A percentile compares a stretch with the other conserved stretches of the same genome.
Evolutionary conservation across 2,113 vertebrate species (phyloP).

Genomic region (Dicentrarchus labrax): DNA sequence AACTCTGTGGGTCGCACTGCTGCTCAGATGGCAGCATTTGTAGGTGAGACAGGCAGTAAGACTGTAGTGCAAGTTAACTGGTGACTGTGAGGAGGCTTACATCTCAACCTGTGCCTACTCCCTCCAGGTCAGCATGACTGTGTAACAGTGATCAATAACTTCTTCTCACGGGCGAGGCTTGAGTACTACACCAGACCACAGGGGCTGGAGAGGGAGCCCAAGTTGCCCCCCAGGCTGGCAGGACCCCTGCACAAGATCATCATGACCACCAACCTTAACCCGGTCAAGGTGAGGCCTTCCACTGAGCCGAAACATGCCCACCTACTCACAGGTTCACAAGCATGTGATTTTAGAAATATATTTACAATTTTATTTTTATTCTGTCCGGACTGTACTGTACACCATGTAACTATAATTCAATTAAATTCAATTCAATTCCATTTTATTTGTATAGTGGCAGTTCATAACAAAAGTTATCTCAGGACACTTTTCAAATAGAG

Average conservation of each 20-base stretch:
- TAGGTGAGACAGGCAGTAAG: constrained; percentile 82
- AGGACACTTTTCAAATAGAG: no score
- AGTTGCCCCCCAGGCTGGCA: constrained; percentile 89
- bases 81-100: background rate
- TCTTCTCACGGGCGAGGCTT: constrained; percentile 91
- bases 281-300: constrained; percentile 88
- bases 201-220: constrained; percentile 92
- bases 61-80: no score
- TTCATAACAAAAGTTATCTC: no score
- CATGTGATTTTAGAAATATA: no score
- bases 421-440: no score
- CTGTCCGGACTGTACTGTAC: no score
- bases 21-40: constrained; percentile 97
- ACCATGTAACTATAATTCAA: no score
- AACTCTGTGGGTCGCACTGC: constrained; percentile 96
- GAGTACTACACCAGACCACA: constrained; percentile 94
- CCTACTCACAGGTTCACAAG: background rate
- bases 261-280: constrained; percentile 94
- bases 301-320: background rate
- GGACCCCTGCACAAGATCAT: constrained; percentile 94
- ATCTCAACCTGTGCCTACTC: constrained; percentile 3
- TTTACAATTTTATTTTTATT: no score
- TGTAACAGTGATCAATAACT: constrained; percentile 96
- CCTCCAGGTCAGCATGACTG: constrained; percentile 94
- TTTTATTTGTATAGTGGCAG: no score